Percentiles rank a stretch among this genome's conserved stretches.
These are phyloP conservation scores for Halictus ligatus DNA, from an alignment of 2,888 invertebrate species.

Conservation along the genomic window DNA sequence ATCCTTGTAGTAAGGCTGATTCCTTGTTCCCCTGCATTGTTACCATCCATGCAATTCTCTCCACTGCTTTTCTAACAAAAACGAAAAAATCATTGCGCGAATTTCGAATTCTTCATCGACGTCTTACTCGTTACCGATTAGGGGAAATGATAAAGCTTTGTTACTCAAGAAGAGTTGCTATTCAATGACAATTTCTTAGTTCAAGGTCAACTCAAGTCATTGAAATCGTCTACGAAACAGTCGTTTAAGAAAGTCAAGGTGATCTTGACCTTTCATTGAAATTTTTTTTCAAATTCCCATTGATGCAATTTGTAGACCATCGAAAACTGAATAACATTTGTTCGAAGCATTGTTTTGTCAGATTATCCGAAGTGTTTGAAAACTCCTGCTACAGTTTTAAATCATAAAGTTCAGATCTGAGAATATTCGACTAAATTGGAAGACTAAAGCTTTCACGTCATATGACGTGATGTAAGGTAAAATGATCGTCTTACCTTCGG, in stretches of 20 bases:
- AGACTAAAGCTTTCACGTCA: neutral
- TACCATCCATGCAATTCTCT: constrained; percentile 73
- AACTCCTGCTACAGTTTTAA: neutral
- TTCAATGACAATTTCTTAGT: neutral
- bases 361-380: too few relatives aligned
- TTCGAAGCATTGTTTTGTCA: too few relatives aligned
- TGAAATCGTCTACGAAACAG: too few relatives aligned
- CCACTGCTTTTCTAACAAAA: constrained; percentile 82
- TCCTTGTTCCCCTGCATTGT: constrained; percentile 52
- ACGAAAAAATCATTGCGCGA: constrained; percentile 28
- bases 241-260: too few relatives aligned
- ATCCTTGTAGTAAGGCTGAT: constrained; percentile 73
- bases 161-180: neutral
- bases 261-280: too few relatives aligned
- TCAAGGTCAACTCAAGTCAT: too few relatives aligned
- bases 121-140: neutral
- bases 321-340: too few relatives aligned
- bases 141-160: neutral
- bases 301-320: too few relatives aligned
- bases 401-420: neutral
- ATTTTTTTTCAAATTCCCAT: too few relatives aligned
- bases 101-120: neutral
- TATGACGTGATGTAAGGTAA: neutral
- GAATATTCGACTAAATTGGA: neutral
- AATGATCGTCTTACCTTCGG: constrained; percentile 88